Evolutionary conservation across 2,888 invertebrate species (phyloP).

Genomic region (Junonia oenone): DNA sequence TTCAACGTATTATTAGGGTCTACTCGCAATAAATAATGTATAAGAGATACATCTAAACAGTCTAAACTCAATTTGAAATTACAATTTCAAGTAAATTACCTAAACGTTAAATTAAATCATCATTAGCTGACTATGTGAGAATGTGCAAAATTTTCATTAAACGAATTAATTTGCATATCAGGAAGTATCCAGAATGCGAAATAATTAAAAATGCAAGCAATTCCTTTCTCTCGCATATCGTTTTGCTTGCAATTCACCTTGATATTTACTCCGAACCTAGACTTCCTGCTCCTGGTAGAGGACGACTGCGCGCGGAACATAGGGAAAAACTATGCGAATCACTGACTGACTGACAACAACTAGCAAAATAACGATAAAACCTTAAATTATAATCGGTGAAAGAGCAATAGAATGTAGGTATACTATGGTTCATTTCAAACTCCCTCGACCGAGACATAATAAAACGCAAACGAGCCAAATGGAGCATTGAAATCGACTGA

Average conservation of each 20-base stretch:
- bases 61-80: not conserved
- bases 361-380: not conserved
- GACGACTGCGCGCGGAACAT: conserved; percentile 43
- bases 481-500: conserved; percentile 58
- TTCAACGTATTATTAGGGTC: conserved; percentile 1
- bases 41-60: not conserved
- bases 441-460: conserved; percentile 41
- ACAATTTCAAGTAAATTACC: not conserved
- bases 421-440: conserved; percentile 22
- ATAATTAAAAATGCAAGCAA: conserved; percentile 18
- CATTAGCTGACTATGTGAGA: too few relatives aligned
- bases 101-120: not conserved
- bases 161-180: conserved; percentile 3
- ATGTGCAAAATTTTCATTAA: conserved; percentile 9
- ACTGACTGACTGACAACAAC: conserved; percentile 1
- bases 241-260: conserved; percentile 50
- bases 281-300: conserved; percentile 65
- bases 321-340: conserved; percentile 24
- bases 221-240: conserved; percentile 44
- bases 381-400: not conserved
- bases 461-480: conserved; percentile 45
- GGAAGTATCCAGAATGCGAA: conserved; percentile 18
- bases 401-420: conserved; percentile 20
- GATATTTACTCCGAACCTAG: conserved; percentile 60
- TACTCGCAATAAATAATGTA: not conserved